Base-by-base conservation (phyloP, 2,113 vertebrate genomes). In the Cettia cetti region DNA sequence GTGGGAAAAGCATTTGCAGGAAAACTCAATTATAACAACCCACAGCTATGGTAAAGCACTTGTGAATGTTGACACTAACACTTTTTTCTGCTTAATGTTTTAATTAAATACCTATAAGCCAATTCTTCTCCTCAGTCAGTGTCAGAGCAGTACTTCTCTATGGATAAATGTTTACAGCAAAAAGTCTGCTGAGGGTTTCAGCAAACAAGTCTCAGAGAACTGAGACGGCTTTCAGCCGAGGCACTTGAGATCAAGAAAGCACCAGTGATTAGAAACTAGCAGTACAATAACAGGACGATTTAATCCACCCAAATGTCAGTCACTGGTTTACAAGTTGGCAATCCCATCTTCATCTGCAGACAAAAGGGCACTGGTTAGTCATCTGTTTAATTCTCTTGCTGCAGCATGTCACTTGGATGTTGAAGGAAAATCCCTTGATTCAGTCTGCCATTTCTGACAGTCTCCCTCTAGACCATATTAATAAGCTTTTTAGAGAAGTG, bases 51-150 rank as follows among this genome's bases (percentile, higher is more conserved):
- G 92, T 85, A 95, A 97, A 97, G 94, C 91, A 96, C 95, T 98
- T 96, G 94, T 94, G 97, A 96, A 96, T 98, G 97, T 98, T 98
- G 98, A 98, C 98, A 96, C 42, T 94, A 96, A 98, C 45, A 86
- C 96, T 96, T 97, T 97, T 97, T 96, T 92, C 95, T 95, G 75
- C 97, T 97, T 98, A 98, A 98, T 98, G 97, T 98, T 98, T 98
- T 98, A 98, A 98, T 98, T 98, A 98, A 98, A 98, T 98, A 98
- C 97, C 98, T 98, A 97, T 96, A 98, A 98, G 97, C 95, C 97
- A 97, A 92, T 47, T 91, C 95, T 97, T 97, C 97, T 97, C 96
- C 89, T 98, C 96, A 91, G 96, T 96, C 96, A 96, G 95, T 96
- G 94, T 97, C 97, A 97, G 96, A 96, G 79, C 90, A 91, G 86